Base-by-base conservation (phyloP, 1,140 invertebrate species). In the Caenorhabditis tropicalis region DNA sequence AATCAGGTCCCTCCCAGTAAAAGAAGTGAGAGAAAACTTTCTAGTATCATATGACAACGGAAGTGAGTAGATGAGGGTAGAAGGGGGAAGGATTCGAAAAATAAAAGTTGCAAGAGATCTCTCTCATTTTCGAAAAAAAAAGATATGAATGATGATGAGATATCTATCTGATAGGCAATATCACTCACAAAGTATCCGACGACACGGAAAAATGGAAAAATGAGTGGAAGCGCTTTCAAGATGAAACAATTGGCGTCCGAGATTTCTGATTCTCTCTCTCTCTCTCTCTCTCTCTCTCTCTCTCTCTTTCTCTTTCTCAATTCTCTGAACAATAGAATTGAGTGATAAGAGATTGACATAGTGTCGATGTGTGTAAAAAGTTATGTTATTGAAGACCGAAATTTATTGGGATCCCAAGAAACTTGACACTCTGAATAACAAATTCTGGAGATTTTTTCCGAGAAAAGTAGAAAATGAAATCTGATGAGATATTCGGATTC, bases 201-300 rank as follows among this genome's bases (percentile, higher is more conserved):
- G n/a, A n/a, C n/a, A n/a, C n/a, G n/a, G n/a, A n/a, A n/a, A n/a
- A n/a, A n/a, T n/a, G n/a, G n/a, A n/a, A n/a, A n/a, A n/a, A n/a
- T n/a, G n/a, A n/a, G n/a, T n/a, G n/a, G n/a, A n/a, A n/a, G n/a
- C n/a, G n/a, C n/a, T n/a, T n/a, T n/a, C n/a, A n/a, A n/a, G 43
- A 74, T 74, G 33, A 74, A 74, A 74, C 65, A 74, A 74, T 74
- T 74, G 65, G 65, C 65, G 65, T 74, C 31, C 16, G 1, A 65
- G 58, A 65, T 65, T 65, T 65, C 58, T 36, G 58, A n/a, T 65
- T 21, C 49, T n/a, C 31, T 29, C n/a, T 60, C 56, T 29, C 56
- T 60, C 24, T 29, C 4, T 29, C 27, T 60, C 56, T 60, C 6
- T 10, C 21, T 51, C 6, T n/a, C 21, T n/a, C n/a, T 16, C 49